Percentiles rank a stretch among this genome's conserved stretches.
Evolutionary conservation across 1,140 invertebrate species (phyloP).

Genomic region (Latrodectus geometricus): DNA sequence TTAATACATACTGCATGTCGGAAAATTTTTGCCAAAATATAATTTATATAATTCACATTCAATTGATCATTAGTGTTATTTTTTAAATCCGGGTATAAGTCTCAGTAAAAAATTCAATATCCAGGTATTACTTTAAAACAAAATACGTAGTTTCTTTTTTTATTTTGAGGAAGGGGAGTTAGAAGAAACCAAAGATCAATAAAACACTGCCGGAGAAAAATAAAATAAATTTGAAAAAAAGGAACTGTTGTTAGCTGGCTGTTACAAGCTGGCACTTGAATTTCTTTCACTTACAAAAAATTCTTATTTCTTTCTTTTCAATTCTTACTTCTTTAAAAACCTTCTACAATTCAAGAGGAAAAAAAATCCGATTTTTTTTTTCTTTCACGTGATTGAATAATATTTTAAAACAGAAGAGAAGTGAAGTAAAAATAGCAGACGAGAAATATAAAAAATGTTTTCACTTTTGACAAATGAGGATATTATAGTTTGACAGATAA

Average conservation of each 20-base stretch:
- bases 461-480: slow-evolving; percentile 20
- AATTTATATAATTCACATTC: too few species aligned
- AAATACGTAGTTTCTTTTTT: too few species aligned
- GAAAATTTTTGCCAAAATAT: too few species aligned
- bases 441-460: neutral
- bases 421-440: neutral
- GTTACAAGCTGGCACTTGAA: slow-evolving; percentile 1
- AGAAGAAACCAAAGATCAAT: neutral
- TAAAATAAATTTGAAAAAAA: neutral
- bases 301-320: neutral
- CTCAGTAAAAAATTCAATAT: too few species aligned
- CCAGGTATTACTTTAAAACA: too few species aligned
- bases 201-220: neutral
- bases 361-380: neutral
- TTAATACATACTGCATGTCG: too few species aligned
- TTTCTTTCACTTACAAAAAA: neutral
- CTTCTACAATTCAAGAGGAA: neutral
- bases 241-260: neutral
- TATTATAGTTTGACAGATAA: slow-evolving; percentile 38
- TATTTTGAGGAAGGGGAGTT: too few species aligned
- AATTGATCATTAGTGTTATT: too few species aligned
- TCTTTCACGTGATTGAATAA: slow-evolving; percentile 19
- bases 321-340: neutral
- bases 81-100: too few species aligned
- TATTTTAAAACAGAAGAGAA: neutral